Evolutionary conservation across 2,888 invertebrate species (phyloP), one percentile per base, ranked within the genome.

Genomic region (Philhelius pedissequus): DNA sequence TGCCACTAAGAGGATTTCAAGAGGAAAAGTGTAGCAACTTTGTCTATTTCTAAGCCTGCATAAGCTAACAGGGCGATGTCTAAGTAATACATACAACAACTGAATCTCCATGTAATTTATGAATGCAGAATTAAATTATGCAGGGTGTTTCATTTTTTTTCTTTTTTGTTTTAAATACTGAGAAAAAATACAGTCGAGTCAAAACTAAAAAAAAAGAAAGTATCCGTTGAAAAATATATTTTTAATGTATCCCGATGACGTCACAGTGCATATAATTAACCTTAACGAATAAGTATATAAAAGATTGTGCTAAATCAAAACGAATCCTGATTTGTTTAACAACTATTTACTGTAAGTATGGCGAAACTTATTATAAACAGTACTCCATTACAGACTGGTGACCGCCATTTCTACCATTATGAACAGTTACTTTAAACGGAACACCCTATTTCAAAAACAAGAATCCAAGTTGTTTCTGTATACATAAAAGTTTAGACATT

Each of bases 91-190:
- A 43, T 64, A 76, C 27, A 81, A 70, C 77, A 64, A 30, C 52
- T 56, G 35, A 75, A 64, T 50, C 69, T 38, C 30, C 45, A 48
- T 69, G 75, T 70, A 71, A 76, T 76, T 76, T 81, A 71, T 81
- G 71, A 71, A 66, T 81, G 76, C 56, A 62, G n/a, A 20, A 20
- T 15, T 13, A n/a, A 18, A 27, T 22, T n/a, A 8, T 9, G 6
- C 30, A 64, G 64, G 64, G 64, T 64, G 64, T 62, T 62, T 15
- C 13, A 18, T 43, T 56, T 32, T 0, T 35, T 56, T 20, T 11
- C 0, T 9, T 54, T 11, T 32, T 18, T 6, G 18, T 48, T 40
- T 40, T 40, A 0, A 43, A 43, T 40, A n/a, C n/a, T n/a, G 15
- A 9, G 4, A 2, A 1, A 38, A 13, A 35, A 13, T 35, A 35